Percentiles rank a stretch among this genome's conserved stretches.
Conservation (phyloP, 2,797 vertebrate species). For the Garrulus glandarius region DNA sequence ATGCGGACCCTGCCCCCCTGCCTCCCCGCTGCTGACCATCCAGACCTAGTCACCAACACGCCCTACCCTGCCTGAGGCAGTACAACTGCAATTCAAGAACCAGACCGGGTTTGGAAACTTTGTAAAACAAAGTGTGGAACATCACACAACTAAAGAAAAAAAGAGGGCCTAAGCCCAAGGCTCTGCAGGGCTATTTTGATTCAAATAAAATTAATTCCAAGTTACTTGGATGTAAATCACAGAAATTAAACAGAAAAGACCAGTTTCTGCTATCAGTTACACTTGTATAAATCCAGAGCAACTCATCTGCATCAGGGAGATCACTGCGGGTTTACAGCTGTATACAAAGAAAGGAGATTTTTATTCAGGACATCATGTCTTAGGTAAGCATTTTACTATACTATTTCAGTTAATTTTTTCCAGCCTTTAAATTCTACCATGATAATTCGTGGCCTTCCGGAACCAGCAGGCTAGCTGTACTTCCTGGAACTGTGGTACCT, state of each 20-base stretch:
- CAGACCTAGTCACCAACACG: not conserved
- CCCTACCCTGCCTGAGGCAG: not conserved
- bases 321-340: not conserved
- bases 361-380: not conserved
- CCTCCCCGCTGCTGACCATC: not conserved
- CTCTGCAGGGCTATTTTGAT: not conserved
- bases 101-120: not conserved
- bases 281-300: not conserved
- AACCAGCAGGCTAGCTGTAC: not conserved
- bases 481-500: not conserved
- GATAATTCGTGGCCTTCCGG: not conserved
- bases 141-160: not conserved
- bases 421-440: not conserved
- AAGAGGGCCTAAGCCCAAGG: not conserved
- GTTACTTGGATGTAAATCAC: not conserved
- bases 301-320: not conserved
- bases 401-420: constrained; percentile 8
- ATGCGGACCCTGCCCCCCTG: not conserved
- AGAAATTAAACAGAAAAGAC: not conserved
- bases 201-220: not conserved
- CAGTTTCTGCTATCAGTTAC: not conserved
- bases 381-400: not conserved
- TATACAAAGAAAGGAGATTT: not conserved
- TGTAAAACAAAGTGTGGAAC: not conserved
- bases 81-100: constrained; percentile 10